These are phyloP conservation scores for Hetaerina titia DNA, from an alignment of 2,888 invertebrate species.

Conservation along the genomic window DNA sequence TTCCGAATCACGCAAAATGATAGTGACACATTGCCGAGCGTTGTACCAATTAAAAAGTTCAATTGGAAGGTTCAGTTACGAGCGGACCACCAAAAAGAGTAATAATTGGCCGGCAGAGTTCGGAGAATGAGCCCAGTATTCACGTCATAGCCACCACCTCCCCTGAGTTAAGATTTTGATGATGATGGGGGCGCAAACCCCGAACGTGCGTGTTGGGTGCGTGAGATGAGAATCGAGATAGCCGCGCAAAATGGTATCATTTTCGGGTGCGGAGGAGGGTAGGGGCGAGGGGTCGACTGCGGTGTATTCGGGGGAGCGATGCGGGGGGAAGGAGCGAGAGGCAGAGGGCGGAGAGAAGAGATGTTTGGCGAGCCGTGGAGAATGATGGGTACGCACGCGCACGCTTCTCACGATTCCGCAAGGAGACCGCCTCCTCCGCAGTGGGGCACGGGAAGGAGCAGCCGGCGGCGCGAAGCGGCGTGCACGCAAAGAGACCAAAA, in stretches of 20 bases:
- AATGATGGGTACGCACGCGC: conserved; percentile 3
- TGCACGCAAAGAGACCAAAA: background rate
- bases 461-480: background rate
- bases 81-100: too few species aligned
- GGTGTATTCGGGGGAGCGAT: background rate
- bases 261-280: too few species aligned
- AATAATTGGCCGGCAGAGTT: too few species aligned
- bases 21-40: too few species aligned
- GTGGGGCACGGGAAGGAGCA: background rate
- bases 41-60: too few species aligned
- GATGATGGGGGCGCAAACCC: too few species aligned
- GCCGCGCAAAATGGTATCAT: background rate
- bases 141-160: too few species aligned
- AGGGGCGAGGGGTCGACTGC: background rate
- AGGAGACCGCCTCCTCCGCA: background rate
- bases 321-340: background rate
- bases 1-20: too few species aligned
- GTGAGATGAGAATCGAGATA: conserved; percentile 24
- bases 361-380: conserved; percentile 22
- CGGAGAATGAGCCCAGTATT: too few species aligned
- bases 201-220: conserved; percentile 9
- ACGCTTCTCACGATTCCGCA: background rate
- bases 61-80: too few species aligned
- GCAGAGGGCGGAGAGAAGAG: background rate
- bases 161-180: too few species aligned